These are phyloP conservation scores for Ctenosaura bakeri DNA, from an alignment of 2,797 vertebrate genomes.

Conservation along the genomic window DNA sequence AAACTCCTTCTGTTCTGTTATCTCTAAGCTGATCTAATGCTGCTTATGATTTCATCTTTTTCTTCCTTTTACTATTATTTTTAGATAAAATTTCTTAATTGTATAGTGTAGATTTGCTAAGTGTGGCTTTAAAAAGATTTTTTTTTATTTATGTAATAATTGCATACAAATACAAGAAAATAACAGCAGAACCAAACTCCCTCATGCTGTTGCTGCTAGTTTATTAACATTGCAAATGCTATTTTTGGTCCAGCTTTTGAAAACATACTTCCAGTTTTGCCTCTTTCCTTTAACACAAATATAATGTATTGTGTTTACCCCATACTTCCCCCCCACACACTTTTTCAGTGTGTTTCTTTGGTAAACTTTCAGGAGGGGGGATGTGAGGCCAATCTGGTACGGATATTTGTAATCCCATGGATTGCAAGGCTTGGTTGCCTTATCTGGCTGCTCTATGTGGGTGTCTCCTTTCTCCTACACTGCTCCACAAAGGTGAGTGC, in stretches of 20 bases:
- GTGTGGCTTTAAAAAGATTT: not conserved
- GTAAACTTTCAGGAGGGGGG: too few relatives aligned
- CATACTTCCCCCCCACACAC: too few relatives aligned
- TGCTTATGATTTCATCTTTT: not conserved
- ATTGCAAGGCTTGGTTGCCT: too few relatives aligned
- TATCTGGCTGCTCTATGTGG: too few relatives aligned
- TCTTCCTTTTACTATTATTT: not conserved
- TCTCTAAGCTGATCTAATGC: not conserved
- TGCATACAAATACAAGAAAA: not conserved
- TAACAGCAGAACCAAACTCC: not conserved
- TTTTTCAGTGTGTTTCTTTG: too few relatives aligned
- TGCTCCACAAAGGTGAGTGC: too few relatives aligned
- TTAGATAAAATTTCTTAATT: constrained; percentile 4
- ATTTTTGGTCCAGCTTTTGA: not conserved
- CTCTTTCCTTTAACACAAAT: not conserved
- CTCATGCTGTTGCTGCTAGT: too few relatives aligned
- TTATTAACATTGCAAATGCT: not conserved
- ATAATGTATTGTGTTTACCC: not conserved
- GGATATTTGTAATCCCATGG: too few relatives aligned
- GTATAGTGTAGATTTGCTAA: not conserved
- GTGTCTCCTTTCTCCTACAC: too few relatives aligned
- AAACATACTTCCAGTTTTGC: not conserved
- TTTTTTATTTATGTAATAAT: not conserved
- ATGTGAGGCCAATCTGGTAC: too few relatives aligned
- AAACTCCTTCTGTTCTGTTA: not conserved